Evolutionary conservation across 2,113 vertebrate species (phyloP).

Genomic region (Philantomba maxwellii): DNA sequence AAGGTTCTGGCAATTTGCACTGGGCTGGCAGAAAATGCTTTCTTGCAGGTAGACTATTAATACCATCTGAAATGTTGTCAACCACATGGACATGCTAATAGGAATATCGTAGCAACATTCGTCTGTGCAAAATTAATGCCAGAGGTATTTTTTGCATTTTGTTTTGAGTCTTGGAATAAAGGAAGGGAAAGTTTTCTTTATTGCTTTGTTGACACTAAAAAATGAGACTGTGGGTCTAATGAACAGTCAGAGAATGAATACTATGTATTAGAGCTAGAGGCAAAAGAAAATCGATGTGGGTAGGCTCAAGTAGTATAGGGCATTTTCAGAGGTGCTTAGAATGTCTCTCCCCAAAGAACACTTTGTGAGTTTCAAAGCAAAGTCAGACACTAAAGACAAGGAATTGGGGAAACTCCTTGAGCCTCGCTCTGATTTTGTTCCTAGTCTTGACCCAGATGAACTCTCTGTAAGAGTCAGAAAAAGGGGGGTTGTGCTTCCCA

Average conservation of each 20-base stretch:
- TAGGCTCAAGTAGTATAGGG: neutral
- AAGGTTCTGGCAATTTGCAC: constrained; percentile 70
- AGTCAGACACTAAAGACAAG: neutral
- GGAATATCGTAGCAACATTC: constrained; percentile 55
- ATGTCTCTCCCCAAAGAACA: neutral
- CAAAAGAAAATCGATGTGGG: constrained; percentile 58
- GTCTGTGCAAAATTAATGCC: constrained; percentile 69
- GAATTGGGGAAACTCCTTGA: neutral
- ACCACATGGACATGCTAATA: constrained; percentile 55
- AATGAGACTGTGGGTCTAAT: constrained; percentile 48
- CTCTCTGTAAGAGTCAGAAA: neutral
- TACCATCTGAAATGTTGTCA: constrained; percentile 62
- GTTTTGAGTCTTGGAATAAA: constrained; percentile 42
- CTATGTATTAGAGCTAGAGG: neutral
- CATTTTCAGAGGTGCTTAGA: constrained; percentile 21
- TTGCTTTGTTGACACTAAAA: constrained; percentile 55
- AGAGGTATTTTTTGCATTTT: constrained; percentile 52
- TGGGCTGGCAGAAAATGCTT: constrained; percentile 48
- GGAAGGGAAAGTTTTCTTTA: constrained; percentile 52
- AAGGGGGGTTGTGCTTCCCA: neutral
- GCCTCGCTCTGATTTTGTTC: neutral
- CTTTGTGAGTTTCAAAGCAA: constrained; percentile 46
- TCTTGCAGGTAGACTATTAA: constrained; percentile 68
- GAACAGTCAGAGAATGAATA: constrained; percentile 52
- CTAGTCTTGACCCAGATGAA: neutral